Percentiles rank a stretch among this genome's conserved stretches.
phyloP scores from a whole-genome alignment of 2,888 invertebrate genomes.

The Liposcelis brunnea region DNA sequence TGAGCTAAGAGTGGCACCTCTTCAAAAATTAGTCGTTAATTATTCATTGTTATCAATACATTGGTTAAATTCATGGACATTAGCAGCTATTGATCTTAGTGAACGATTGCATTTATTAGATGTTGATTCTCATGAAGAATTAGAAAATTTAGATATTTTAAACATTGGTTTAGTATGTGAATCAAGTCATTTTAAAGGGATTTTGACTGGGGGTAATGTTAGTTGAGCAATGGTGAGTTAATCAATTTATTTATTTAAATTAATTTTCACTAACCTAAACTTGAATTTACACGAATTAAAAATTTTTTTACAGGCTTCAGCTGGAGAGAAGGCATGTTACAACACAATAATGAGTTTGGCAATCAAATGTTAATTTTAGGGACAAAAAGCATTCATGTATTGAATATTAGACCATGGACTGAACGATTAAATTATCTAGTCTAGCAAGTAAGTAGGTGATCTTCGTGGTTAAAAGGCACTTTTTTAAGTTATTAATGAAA shows the following conservation, averaged over 20 bases:
- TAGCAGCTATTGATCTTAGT: constrained; percentile 68
- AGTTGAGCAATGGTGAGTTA: constrained; percentile 51
- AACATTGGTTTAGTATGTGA: constrained; percentile 69
- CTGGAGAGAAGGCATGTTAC: constrained; percentile 58
- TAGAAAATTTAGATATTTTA: constrained; percentile 66
- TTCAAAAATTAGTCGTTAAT: constrained; percentile 50
- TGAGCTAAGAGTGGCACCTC: constrained; percentile 40
- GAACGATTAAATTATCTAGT: constrained; percentile 44
- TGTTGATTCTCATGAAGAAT: constrained; percentile 70
- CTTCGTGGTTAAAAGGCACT: no score
- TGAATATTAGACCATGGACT: constrained; percentile 45
- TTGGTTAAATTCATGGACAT: constrained; percentile 66
- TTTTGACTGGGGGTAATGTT: constrained; percentile 91
- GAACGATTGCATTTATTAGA: constrained; percentile 81
- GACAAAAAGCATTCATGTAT: constrained; percentile 37
- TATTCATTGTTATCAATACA: constrained; percentile 59
- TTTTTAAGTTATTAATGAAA: no score
- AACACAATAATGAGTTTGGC: constrained; percentile 48
- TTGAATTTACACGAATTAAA: neutral
- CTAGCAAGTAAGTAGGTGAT: constrained; percentile 27
- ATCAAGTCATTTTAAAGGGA: constrained; percentile 73
- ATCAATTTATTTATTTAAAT: no score
- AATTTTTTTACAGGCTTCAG: constrained; percentile 43
- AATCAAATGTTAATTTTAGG: constrained; percentile 54
- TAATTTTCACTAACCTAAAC: no score